A percentile compares a stretch with the other conserved stretches of the same genome.
Evolutionary conservation across 2,888 invertebrate species (phyloP).

Genomic region (Agonopterix alstromeriana): DNA sequence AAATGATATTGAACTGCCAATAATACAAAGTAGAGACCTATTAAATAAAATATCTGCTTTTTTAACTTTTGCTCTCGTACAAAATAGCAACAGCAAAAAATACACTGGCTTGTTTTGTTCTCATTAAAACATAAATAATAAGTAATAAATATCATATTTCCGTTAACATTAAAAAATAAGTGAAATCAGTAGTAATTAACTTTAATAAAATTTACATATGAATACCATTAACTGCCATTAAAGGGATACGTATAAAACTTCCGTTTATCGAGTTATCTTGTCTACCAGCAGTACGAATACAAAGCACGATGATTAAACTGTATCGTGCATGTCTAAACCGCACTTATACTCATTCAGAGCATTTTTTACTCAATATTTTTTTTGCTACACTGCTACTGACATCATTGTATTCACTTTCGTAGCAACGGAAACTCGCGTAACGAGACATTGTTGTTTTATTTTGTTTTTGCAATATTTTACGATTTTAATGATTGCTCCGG

Average conservation of each 20-base stretch:
- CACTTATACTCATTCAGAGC: conserved; percentile 57
- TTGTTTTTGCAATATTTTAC: conserved; percentile 66
- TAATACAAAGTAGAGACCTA: too few species aligned
- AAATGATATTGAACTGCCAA: background rate
- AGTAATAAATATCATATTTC: conserved; percentile 2
- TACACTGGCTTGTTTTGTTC: too few species aligned
- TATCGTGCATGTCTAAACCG: conserved; percentile 42
- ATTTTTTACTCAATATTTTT: conserved; percentile 61
- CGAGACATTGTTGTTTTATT: conserved; percentile 60
- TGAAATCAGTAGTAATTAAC: conserved; percentile 10
- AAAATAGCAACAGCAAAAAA: too few species aligned
- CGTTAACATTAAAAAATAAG: conserved; percentile 3
- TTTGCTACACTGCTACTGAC: conserved; percentile 43
- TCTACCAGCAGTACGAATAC: conserved; percentile 10
- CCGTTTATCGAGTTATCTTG: conserved; percentile 35
- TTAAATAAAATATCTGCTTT: too few species aligned
- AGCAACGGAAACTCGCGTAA: conserved; percentile 70
- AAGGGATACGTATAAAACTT: conserved; percentile 33
- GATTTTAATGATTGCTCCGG: conserved; percentile 71
- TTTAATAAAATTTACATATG: conserved; percentile 28
- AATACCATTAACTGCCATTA: conserved; percentile 28
- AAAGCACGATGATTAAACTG: conserved; percentile 30
- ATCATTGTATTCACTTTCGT: conserved; percentile 72
- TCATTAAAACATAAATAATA: too few species aligned
- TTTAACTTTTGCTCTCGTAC: too few species aligned